phyloP scores from a whole-genome alignment of 2,113 vertebrate genomes.

The Morone saxatilis region DNA sequence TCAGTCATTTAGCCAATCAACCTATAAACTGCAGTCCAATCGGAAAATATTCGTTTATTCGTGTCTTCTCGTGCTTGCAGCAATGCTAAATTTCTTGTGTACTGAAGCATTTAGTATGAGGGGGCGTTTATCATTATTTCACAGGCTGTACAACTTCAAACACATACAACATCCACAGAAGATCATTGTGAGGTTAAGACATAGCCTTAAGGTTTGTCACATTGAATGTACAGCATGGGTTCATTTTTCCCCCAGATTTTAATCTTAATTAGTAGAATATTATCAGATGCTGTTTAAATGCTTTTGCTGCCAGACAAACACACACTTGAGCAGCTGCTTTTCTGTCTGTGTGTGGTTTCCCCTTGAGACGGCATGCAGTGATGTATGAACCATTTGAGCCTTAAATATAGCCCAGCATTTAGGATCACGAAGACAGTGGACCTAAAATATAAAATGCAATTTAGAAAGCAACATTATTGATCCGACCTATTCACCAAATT shows the following conservation, averaged over 20 bases:
- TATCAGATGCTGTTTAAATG: conserved; percentile 20
- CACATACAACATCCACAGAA: conserved; percentile 9
- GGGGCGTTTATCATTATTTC: background rate
- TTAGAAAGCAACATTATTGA: background rate
- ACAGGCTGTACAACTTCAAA: conserved; percentile 29
- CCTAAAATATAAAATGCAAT: background rate
- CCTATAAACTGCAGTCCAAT: background rate
- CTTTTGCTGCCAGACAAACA: conserved; percentile 33
- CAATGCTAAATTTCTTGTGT: background rate
- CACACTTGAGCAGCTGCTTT: conserved; percentile 29
- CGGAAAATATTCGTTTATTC: background rate
- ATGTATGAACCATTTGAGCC: background rate
- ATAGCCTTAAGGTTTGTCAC: conserved; percentile 16
- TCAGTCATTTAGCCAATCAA: background rate
- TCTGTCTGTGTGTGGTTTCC: conserved; percentile 27
- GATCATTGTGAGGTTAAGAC: conserved; percentile 24
- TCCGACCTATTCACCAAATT: background rate
- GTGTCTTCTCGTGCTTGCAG: background rate
- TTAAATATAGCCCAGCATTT: conserved; percentile 6
- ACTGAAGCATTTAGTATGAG: background rate
- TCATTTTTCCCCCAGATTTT: conserved; percentile 3
- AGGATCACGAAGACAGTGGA: background rate
- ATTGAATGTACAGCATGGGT: background rate
- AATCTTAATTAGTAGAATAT: conserved; percentile 45
- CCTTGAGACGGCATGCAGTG: background rate